A percentile compares a stretch with the other conserved stretches of the same genome.
Evolutionary conservation across 2,888 invertebrate genomes (phyloP).

Genomic region (Drosophila algonquin): DNA sequence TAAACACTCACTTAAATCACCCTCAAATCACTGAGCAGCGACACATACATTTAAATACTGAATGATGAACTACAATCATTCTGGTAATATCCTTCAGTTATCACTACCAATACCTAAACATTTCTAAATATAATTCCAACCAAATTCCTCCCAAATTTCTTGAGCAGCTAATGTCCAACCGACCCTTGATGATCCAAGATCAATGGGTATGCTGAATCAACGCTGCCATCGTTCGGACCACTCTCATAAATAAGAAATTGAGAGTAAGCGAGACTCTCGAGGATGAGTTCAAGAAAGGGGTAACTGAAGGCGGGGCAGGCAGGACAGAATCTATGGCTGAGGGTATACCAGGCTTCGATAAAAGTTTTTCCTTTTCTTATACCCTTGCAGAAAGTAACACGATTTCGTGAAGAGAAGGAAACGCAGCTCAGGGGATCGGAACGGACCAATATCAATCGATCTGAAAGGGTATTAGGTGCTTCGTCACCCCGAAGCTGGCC

Average conservation of each 20-base stretch:
- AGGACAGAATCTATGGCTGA: conserved; percentile 11
- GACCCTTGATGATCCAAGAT: conserved; percentile 6
- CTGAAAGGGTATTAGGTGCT: not conserved
- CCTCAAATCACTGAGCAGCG: too few species aligned
- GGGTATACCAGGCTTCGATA: conserved; percentile 19
- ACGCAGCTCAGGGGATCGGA: too few species aligned
- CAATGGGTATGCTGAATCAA: not conserved
- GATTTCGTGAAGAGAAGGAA: not conserved
- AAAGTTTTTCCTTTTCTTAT: conserved; percentile 14
- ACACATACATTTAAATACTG: too few species aligned
- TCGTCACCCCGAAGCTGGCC: not conserved
- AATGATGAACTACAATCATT: too few species aligned
- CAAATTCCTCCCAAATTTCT: too few species aligned
- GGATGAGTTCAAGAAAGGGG: not conserved
- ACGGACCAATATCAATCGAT: not conserved
- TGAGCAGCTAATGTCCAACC: not conserved
- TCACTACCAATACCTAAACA: too few species aligned
- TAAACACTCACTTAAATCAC: too few species aligned
- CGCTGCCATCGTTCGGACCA: conserved; percentile 7
- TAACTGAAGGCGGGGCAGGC: not conserved
- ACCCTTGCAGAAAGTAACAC: not conserved
- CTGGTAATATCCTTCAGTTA: too few species aligned
- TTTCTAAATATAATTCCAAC: too few species aligned
- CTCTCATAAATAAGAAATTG: conserved; percentile 58
- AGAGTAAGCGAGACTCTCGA: conserved; percentile 44